phyloP scores from a whole-genome alignment of 2,797 vertebrate genomes.

The Syndactyla subalaris region DNA sequence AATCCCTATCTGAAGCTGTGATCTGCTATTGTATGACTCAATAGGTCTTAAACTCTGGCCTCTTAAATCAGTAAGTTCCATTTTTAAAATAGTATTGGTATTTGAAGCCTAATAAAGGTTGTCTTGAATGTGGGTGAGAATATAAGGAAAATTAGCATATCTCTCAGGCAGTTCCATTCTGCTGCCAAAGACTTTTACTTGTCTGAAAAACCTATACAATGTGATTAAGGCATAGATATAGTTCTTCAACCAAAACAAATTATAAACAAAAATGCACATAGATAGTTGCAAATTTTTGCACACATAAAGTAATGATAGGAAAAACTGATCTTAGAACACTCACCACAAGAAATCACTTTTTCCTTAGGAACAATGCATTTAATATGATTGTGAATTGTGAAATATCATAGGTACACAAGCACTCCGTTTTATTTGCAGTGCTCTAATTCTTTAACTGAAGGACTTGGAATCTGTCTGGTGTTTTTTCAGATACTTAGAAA shows the following conservation, averaged over 20 bases:
- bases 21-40: not conserved
- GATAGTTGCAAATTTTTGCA: not conserved
- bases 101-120: not conserved
- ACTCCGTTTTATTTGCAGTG: not conserved
- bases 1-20: not conserved
- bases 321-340: not conserved
- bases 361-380: not conserved
- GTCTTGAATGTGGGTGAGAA: not conserved
- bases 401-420: not conserved
- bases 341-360: not conserved
- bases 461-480: not conserved
- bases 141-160: not conserved
- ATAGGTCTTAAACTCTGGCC: not conserved
- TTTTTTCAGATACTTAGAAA: not conserved
- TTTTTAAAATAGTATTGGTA: not conserved
- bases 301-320: not conserved
- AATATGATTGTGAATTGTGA: not conserved
- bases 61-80: not conserved
- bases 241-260: not conserved
- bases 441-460: not conserved
- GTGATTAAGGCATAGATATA: not conserved
- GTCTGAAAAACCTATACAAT: accelerated
- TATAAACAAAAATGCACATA: not conserved
- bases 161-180: not conserved
- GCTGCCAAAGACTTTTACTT: not conserved